Base-by-base conservation (phyloP, 2,113 vertebrate species). In the Pristiophorus japonicus region DNA sequence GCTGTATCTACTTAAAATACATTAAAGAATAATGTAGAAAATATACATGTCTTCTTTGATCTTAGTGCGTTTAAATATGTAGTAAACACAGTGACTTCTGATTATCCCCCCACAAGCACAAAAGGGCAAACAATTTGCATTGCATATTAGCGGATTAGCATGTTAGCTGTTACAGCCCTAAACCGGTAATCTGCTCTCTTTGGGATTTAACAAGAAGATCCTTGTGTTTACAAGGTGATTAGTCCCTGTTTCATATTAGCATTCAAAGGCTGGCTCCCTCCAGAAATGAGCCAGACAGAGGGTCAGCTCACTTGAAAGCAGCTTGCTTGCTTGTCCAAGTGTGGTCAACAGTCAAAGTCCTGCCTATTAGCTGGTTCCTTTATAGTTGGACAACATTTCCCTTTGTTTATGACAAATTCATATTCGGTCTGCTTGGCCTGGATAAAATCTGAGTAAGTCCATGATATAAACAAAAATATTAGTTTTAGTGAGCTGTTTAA, bases 1-100 rank as follows among this genome's bases (percentile, higher is more conserved):
- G 96, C 63, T 96, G 87, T 96, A 81, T 96, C 45, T 96, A 95
- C 96, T 96, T 96, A 96, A 96, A 98, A 97, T 97, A 96, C 97
- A 97, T 30, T 91, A 95, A 95, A 96, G 96, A 84, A 51, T 97
- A 97, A 95, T 97, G 95, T 96, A 96, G 96, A 96, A 94, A 96
- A 96, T 81, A 95, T 96, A 96, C 96, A 97, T 96, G 97, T 97
- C 97, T 96, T 96, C 96, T 98, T 97, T 97, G 96, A 97, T 97
- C 96, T 97, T 97, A 75, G 96, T 45, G 47, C 97, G 97, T 96
- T 92, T 95, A 96, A 3, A 66, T 96, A 20, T 90, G 84, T 96
- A 96, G 95, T 96, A 96, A 96, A 96, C 95, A 95, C 94, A 96
- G 42, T 96, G 96, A 96, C 65, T 97, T 97, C 84, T 62, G 96